A percentile compares a stretch with the other conserved stretches of the same genome.
Conservation (phyloP, 2,797 vertebrate genomes). For the Rhodeus uyekii region DNA sequence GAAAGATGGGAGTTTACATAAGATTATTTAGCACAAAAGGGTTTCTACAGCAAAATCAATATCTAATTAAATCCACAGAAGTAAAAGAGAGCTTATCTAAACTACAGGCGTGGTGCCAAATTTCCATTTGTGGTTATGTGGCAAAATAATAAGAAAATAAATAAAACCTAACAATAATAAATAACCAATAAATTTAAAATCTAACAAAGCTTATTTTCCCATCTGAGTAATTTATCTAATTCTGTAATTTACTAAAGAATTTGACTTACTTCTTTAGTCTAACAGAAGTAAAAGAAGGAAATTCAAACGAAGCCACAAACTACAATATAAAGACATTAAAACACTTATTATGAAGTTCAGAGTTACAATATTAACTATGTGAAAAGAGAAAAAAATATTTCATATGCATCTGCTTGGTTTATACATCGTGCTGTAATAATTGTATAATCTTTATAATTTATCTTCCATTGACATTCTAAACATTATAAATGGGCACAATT, state of each 20-base stretch:
- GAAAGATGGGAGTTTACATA: background rate
- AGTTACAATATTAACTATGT: background rate
- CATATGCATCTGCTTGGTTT: background rate
- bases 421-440: constrained; percentile 16
- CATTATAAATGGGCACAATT: constrained; percentile 23
- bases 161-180: no score
- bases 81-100: background rate
- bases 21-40: background rate
- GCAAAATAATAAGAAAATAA: background rate
- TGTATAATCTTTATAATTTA: background rate
- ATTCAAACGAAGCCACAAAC: background rate
- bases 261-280: background rate
- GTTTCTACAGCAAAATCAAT: constrained; percentile 25
- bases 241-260: constrained; percentile 32
- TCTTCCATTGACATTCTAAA: constrained; percentile 57
- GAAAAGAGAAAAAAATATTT: constrained; percentile 17
- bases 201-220: background rate
- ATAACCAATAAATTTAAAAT: background rate
- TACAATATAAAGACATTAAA: constrained; percentile 10
- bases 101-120: background rate
- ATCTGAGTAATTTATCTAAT: background rate
- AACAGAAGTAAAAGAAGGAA: background rate
- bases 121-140: background rate
- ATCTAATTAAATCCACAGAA: background rate
- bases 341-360: background rate